phyloP scores from a whole-genome alignment of 2,797 vertebrate species.

The Protonibea diacanthus region DNA sequence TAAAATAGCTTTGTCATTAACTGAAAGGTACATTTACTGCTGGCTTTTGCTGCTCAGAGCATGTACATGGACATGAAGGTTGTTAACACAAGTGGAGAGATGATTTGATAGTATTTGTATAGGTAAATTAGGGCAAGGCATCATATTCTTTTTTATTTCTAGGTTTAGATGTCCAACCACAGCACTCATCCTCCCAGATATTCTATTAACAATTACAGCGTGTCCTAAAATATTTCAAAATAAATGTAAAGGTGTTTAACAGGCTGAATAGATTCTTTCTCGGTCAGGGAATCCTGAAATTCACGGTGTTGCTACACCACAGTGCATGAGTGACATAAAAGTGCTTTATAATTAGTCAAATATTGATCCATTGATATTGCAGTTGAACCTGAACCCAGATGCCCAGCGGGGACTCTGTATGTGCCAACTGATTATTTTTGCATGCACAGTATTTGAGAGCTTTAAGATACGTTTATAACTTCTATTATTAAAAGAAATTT shows the following conservation, averaged over 20 bases:
- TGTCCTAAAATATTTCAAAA: conserved; percentile 14
- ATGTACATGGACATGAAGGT: too few relatives aligned
- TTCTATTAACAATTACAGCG: neutral
- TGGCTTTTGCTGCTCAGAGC: too few relatives aligned
- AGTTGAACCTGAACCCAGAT: conserved; percentile 2
- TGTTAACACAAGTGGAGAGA: neutral
- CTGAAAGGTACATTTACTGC: neutral
- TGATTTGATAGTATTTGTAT: conserved; percentile 3
- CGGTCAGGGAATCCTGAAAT: conserved; percentile 7
- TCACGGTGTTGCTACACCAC: conserved; percentile 14
- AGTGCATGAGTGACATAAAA: conserved; percentile 24
- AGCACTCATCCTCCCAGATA: neutral
- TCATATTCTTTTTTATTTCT: neutral
- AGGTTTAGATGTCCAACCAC: neutral
- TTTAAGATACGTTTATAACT: neutral
- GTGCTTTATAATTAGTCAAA: conserved; percentile 14
- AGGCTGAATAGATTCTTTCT: neutral
- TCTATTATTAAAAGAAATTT: neutral
- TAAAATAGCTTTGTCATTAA: neutral
- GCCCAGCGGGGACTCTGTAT: neutral
- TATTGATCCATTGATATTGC: conserved; percentile 7
- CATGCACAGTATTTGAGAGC: neutral
- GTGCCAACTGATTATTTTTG: conserved; percentile 4
- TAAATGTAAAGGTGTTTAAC: neutral
- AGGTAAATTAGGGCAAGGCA: neutral